Conservation (phyloP, 2,113 vertebrate genomes). For the Pedionomus torquatus region DNA sequence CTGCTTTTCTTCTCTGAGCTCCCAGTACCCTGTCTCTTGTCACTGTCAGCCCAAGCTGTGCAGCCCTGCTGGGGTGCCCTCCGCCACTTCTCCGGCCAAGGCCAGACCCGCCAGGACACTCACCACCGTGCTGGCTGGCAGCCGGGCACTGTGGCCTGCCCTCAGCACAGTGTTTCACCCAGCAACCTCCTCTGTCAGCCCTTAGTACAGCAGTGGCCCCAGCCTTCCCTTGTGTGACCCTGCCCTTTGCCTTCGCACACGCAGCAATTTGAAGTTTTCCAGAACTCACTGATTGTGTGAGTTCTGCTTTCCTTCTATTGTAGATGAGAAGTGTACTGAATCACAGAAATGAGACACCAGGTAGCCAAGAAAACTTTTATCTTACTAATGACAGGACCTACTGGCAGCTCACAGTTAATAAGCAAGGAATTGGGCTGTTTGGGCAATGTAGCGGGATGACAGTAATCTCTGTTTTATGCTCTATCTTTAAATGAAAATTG, state of each 20-base stretch:
- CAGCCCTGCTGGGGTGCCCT: neutral
- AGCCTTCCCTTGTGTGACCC: neutral
- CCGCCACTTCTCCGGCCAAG: neutral
- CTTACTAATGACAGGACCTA: neutral
- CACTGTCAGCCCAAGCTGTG: neutral
- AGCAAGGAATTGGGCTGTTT: neutral
- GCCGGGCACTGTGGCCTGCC: neutral
- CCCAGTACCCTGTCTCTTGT: neutral
- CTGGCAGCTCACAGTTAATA: neutral
- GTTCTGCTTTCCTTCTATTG: neutral
- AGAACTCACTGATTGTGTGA: fast-evolving
- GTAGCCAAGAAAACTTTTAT: neutral
- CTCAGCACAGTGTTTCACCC: neutral
- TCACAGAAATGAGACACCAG: neutral
- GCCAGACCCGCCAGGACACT: neutral
- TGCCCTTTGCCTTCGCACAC: neutral
- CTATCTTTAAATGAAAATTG: neutral
- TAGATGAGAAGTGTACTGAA: neutral
- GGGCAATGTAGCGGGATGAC: neutral
- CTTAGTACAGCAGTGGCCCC: neutral
- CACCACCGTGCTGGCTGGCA: neutral
- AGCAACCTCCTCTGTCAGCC: neutral
- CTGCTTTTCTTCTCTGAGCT: neutral
- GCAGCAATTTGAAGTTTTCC: neutral
- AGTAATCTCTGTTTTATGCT: neutral